Base-by-base conservation (phyloP, 2,888 invertebrate species). In the Escarpia spicata region DNA sequence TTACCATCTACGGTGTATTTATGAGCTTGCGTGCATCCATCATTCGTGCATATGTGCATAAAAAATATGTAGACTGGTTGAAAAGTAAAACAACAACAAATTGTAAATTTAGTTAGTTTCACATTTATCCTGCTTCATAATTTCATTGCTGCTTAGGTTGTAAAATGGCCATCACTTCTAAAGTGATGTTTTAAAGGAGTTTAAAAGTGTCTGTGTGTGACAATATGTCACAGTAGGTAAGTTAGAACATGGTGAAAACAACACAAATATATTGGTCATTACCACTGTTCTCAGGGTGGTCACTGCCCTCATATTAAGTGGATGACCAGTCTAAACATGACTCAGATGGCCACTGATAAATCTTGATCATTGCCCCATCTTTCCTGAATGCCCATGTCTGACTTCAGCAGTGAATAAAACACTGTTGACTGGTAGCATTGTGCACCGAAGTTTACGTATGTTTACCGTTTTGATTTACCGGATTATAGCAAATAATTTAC, bases 251-350 rank as follows among this genome's bases (percentile, higher is more conserved):
- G 75, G 6, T 75, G 75, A 75, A 75, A 75, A 75, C 75, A 75
- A 75, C 26, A 75, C 75, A 75, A 75, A 75, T n/a, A 4, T 75
- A 3, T 6, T 75, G 75, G 75, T 75, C 75, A 75, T 26, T 75
- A 6, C 75, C 75, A 75, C 6, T 26, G 26, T 6, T n/a, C 26
- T 26, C 19, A 75, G 26, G 75, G 6, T 26, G 75, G 75, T 75
- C 75, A 75, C 26, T 75, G 75, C 75, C 26, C 26, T 75, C n/a
- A n/a, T 15, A 52, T 52, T 52, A 52, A 52, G 12, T 9, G 26
- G 75, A n/a, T 75, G 75, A 75, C 75, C 75, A 75, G n/a, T 75
- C 75, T n/a, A 75, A 75, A 75, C 75, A 75, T 75, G 75, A 75
- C 75, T 75, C 75, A 75, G 75, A 75, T 75, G 75, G 75, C 2